phyloP scores from a whole-genome alignment of 2,888 invertebrate genomes.

The Thecocarcelia acutangulata region DNA sequence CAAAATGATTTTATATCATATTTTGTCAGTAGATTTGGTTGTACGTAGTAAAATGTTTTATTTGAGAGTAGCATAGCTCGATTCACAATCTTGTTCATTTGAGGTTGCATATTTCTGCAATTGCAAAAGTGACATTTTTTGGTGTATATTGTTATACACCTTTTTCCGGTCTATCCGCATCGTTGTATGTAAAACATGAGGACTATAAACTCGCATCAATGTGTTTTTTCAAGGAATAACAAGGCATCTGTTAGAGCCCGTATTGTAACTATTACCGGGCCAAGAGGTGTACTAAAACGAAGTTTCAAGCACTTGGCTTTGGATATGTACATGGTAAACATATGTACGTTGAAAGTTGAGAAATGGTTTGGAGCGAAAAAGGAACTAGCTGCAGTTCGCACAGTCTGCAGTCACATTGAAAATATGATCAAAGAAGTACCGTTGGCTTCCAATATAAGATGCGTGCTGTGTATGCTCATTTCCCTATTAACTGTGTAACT shows the following conservation, averaged over 20 bases:
- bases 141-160: too few relatives aligned
- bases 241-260: slow-evolving; percentile 94
- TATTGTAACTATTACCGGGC: slow-evolving; percentile 95
- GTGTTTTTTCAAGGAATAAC: slow-evolving; percentile 96
- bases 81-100: too few relatives aligned
- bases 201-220: slow-evolving; percentile 88
- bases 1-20: too few relatives aligned
- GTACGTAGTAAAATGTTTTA: too few relatives aligned
- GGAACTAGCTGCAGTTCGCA: slow-evolving; percentile 98
- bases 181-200: slow-evolving; percentile 81
- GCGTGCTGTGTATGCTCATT: slow-evolving; percentile 99
- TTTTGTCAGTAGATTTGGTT: too few relatives aligned
- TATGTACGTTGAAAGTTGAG: slow-evolving; percentile 90
- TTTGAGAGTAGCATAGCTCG: too few relatives aligned
- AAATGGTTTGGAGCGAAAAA: slow-evolving; percentile 99
- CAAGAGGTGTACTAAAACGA: slow-evolving; percentile 93
- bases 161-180: too few relatives aligned
- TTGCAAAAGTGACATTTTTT: too few relatives aligned
- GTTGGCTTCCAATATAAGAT: slow-evolving; percentile 99
- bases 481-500: slow-evolving; percentile 99
- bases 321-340: slow-evolving; percentile 94
- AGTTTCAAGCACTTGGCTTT: slow-evolving; percentile 98
- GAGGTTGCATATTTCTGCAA: too few relatives aligned
- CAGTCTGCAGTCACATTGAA: slow-evolving; percentile 99
- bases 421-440: slow-evolving; percentile 98